Evolutionary conservation across 2,113 vertebrate species (phyloP), one percentile per base, ranked within the genome.

Genomic region (Pteruthius melanotis): DNA sequence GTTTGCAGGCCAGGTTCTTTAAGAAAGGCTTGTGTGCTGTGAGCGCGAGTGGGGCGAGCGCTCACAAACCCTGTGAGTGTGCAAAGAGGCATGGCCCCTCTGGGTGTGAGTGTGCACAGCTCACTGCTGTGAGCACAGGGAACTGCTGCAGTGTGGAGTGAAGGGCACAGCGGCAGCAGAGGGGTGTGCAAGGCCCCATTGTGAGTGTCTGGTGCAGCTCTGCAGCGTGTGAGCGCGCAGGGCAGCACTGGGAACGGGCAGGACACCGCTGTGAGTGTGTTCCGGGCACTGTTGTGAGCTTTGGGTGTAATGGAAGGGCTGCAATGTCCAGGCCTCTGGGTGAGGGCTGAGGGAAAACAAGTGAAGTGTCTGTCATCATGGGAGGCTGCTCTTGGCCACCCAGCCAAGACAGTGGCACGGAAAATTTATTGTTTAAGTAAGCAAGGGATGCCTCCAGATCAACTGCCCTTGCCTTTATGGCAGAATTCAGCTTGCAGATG

Each of bases 41-140:
- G 50, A 66, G 13, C 40, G 6, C 0, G 1, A 69, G 33, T 2
- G 37, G 39, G n/a, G n/a, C n/a, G n/a, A n/a, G n/a, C n/a, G n/a
- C n/a, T n/a, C n/a, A n/a, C n/a, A n/a, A n/a, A n/a, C n/a, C n/a
- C 10, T 14, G 28, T 9, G 68, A 53, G 63, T 16, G 49, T 47
- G 19, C 40, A 35, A 40, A 20, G 27, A 5, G 27, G 4, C 35
- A 21, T 3, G 0, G 15, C 15, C 10, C 39, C 3, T 1, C 40
- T 39, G 39, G 30, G 53, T 11, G 7, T 30, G 33, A 33, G 50
- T n/a, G 40, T 42, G 53, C 40, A 68, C 70, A 61, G 61, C 53
- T 13, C 56, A 6, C 39, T 24, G 39, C 2, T n/a, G 23, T 39
- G 69, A n/a, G 69, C 61, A 24, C 47, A 15, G 21, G 16, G 63